Evolutionary conservation across 2,888 invertebrate species (phyloP).

Genomic region (Melipona beecheii): DNA sequence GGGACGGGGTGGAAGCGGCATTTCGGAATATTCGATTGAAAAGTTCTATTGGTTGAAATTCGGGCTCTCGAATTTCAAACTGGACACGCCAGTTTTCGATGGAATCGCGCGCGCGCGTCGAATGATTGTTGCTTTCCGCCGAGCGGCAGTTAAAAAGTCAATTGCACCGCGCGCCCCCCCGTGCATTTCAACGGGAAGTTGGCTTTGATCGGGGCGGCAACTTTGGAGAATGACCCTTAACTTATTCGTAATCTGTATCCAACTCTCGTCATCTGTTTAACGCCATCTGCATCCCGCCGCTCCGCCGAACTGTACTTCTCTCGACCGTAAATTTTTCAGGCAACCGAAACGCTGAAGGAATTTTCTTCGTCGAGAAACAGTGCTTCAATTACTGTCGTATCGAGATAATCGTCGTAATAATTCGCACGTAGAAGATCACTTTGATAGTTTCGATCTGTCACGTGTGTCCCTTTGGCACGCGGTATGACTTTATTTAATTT

Average conservation of each 20-base stretch:
- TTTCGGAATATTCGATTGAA: constrained; percentile 12
- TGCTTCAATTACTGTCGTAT: too few species aligned
- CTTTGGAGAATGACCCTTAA: background rate
- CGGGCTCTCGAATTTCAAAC: constrained; percentile 7
- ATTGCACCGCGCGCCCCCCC: background rate
- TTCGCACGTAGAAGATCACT: too few species aligned
- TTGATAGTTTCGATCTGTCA: too few species aligned
- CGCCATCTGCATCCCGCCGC: background rate
- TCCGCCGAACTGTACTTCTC: too few species aligned
- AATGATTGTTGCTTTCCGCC: constrained; percentile 21
- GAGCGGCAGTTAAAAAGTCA: constrained; percentile 25
- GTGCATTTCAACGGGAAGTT: constrained; percentile 11
- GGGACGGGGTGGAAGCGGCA: background rate
- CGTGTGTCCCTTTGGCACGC: too few species aligned
- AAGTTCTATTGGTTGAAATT: constrained; percentile 3
- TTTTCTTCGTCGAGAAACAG: too few species aligned
- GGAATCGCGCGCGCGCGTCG: constrained; percentile 2
- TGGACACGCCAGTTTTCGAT: constrained; percentile 11
- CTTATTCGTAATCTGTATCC: background rate
- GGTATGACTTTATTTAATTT: too few species aligned
- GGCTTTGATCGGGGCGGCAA: background rate
- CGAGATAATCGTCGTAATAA: too few species aligned
- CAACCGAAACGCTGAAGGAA: too few species aligned
- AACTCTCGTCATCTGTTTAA: background rate
- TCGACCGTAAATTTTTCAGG: background rate